Evolutionary conservation across 2,113 vertebrate genomes (phyloP).

Genomic region (Strix aluco): DNA sequence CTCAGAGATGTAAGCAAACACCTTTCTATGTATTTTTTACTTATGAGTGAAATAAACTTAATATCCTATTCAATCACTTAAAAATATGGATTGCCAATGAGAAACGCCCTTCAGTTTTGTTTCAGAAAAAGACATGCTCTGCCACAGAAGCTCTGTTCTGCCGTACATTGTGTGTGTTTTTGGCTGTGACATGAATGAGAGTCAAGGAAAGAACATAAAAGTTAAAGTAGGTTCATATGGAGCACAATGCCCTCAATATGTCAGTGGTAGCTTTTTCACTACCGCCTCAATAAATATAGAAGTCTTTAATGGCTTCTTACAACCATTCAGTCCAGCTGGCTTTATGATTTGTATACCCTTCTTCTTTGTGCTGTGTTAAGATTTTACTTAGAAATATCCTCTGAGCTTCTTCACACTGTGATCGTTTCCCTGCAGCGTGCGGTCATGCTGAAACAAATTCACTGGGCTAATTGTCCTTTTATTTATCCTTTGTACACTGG

Average conservation of each 20-base stretch:
- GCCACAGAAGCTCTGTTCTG: neutral
- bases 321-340: neutral
- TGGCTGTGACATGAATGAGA: neutral
- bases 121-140: neutral
- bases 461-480: conserved; percentile 17
- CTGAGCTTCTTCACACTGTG: neutral
- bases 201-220: neutral
- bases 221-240: neutral
- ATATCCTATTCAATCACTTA: neutral
- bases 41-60: neutral
- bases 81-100: neutral
- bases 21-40: neutral
- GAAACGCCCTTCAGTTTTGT: neutral
- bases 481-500: neutral
- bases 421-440: neutral
- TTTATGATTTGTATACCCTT: neutral
- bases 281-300: neutral
- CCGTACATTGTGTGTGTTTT: neutral
- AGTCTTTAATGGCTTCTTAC: conserved; percentile 11
- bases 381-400: neutral
- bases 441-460: neutral
- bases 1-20: neutral
- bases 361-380: neutral
- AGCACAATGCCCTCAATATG: neutral
- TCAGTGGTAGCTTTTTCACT: conserved; percentile 8